Evolutionary conservation across 1,140 invertebrate genomes (phyloP).

Genomic region (Ganaspis sp.): DNA sequence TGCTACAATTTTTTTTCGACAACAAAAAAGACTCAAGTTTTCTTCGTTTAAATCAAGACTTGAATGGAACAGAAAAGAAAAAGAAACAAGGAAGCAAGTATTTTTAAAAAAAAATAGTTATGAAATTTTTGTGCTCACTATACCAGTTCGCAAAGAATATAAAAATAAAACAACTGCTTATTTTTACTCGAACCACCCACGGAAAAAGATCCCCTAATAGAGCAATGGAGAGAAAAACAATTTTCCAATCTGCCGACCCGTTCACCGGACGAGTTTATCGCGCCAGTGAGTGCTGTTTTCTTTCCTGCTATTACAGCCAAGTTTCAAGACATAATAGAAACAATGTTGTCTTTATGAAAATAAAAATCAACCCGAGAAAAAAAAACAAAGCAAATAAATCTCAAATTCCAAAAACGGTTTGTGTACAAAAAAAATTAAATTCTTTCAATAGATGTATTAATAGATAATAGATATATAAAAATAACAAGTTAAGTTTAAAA

Average conservation of each 20-base stretch:
- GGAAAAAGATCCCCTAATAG: constrained; percentile 1
- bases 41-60: background rate
- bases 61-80: background rate
- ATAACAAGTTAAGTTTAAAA: too few species aligned
- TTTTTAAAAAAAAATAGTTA: background rate
- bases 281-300: constrained; percentile 19
- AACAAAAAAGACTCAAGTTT: background rate
- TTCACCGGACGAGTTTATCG: constrained; percentile 14
- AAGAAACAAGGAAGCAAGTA: background rate
- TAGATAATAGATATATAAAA: too few species aligned
- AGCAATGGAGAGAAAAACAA: constrained; percentile 21
- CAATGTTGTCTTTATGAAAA: background rate
- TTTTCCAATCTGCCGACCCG: constrained; percentile 21
- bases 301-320: background rate
- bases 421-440: too few species aligned
- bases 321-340: background rate
- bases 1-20: background rate
- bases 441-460: too few species aligned
- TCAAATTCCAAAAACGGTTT: too few species aligned
- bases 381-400: background rate
- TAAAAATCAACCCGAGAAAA: background rate
- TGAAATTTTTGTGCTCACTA: too few species aligned
- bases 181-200: background rate
- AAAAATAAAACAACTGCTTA: background rate
- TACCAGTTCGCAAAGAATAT: background rate